Conservation (phyloP, 2,113 vertebrate species). For the Chroicocephalus ridibundus region DNA sequence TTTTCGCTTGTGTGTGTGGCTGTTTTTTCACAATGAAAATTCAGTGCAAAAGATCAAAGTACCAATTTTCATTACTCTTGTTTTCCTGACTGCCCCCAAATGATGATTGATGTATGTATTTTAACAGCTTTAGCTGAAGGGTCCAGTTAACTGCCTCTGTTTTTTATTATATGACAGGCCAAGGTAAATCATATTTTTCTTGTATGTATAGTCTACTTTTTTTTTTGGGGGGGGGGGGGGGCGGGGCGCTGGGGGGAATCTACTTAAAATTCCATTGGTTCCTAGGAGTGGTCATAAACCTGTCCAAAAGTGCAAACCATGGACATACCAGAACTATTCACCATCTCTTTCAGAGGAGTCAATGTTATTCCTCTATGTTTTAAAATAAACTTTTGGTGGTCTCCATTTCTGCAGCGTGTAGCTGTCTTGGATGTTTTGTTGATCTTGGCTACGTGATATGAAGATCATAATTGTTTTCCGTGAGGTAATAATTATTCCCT, state of each 20-base stretch:
- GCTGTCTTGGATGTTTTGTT: not conserved
- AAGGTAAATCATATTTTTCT: not conserved
- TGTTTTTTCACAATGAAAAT: not conserved
- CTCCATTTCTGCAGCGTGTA: not conserved
- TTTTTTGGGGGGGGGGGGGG: fast-evolving
- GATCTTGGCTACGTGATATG: not conserved
- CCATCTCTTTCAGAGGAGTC: not conserved
- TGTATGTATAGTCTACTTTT: not conserved
- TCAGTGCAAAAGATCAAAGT: not conserved
- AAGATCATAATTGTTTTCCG: not conserved
- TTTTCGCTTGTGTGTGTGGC: not conserved
- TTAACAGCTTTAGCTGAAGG: not conserved
- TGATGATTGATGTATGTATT: not conserved
- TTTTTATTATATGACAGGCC: not conserved
- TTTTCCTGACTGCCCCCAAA: not conserved
- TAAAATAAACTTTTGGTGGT: not conserved
- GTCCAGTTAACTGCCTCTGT: not conserved
- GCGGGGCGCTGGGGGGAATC: not conserved
- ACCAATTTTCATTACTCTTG: not conserved
- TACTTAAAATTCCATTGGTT: not conserved
- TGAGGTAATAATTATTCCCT: not conserved
- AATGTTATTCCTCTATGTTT: not conserved
- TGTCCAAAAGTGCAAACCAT: not conserved
- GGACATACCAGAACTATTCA: not conserved
- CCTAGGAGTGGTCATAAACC: not conserved